Evolutionary conservation across 2,888 invertebrate species (phyloP), one percentile per base, ranked within the genome.

Genomic region (Tuta absoluta): DNA sequence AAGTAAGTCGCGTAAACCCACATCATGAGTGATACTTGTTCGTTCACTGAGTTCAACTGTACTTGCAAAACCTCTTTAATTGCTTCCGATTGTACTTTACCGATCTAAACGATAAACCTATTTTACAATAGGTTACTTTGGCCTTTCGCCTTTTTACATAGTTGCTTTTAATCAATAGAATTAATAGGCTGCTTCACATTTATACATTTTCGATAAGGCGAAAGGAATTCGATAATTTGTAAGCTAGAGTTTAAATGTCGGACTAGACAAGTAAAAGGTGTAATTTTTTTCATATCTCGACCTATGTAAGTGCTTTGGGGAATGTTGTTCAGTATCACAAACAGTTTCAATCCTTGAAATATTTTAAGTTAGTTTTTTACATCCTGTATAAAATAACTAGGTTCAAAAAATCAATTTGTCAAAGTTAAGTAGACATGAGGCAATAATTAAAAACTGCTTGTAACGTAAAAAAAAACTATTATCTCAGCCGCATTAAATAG

Each of bases 41-140:
- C 24, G 1, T 14, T 2, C n/a, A n/a, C 33, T 56, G 28, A 17
- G 11, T 24, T 33, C 5, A 8, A 33, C 28, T 28, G 56, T 56
- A 72, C 72, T 77, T 74, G 75, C 77, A 75, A 78, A 73, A 71
- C 71, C 69, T 68, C 76, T 81, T 82, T 86, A 84, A 87, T 87
- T 80, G 81, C 77, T 76, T 81, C 77, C 76, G 75, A 80, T 80
- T 80, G 79, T 78, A 68, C 70, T 67, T 28, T 11, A 24, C 17
- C 28, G 58, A 62, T 64, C 71, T 73, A 67, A 76, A 73, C 75
- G 75, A 75, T 74, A 33, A 17, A 33, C 33, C 56, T 33, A 56
- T 56, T 72, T 73, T 72, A 70, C 75, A 76, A 77, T 78, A 78
- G 78, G 78, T 79, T 78, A 77, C 72, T 65, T 63, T 75, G 74